phyloP scores from a whole-genome alignment of 2,888 invertebrate genomes.

The Baccha elongata region DNA sequence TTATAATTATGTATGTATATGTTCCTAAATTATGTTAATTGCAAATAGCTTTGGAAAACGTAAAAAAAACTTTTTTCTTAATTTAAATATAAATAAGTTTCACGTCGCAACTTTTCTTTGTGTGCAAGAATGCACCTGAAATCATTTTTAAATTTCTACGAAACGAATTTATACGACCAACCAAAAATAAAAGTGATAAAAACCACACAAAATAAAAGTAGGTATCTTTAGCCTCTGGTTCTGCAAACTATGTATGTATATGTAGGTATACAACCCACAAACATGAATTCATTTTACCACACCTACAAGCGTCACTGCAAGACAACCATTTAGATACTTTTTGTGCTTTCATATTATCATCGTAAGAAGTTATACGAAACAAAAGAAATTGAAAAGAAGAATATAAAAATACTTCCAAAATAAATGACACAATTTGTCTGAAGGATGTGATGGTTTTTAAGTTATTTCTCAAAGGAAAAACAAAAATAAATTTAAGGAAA shows the following conservation, averaged over 20 bases:
- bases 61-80: not conserved
- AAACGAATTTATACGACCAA: not conserved
- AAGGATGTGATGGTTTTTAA: slow-evolving; percentile 55
- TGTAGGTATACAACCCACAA: too few species aligned
- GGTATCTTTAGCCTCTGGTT: not conserved
- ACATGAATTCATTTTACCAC: slow-evolving; percentile 39
- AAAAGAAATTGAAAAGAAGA: slow-evolving; percentile 29
- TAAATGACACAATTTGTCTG: slow-evolving; percentile 58
- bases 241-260: slow-evolving; percentile 12
- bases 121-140: slow-evolving; percentile 30
- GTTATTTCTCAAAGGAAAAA: slow-evolving; percentile 41
- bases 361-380: not conserved
- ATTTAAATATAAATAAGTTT: slow-evolving; percentile 68
- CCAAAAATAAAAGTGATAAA: too few species aligned
- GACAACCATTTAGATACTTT: slow-evolving; percentile 44
- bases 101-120: slow-evolving; percentile 4
- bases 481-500: slow-evolving; percentile 27
- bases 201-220: not conserved
- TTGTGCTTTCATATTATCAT: not conserved
- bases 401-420: slow-evolving; percentile 52
- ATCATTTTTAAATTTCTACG: not conserved
- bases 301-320: slow-evolving; percentile 19
- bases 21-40: too few species aligned
- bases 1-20: too few species aligned
- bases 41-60: too few species aligned